Evolutionary conservation across 92 coral and sea anemone genomes (phyloP).

Genomic region (Palythoa caribaeorum): DNA sequence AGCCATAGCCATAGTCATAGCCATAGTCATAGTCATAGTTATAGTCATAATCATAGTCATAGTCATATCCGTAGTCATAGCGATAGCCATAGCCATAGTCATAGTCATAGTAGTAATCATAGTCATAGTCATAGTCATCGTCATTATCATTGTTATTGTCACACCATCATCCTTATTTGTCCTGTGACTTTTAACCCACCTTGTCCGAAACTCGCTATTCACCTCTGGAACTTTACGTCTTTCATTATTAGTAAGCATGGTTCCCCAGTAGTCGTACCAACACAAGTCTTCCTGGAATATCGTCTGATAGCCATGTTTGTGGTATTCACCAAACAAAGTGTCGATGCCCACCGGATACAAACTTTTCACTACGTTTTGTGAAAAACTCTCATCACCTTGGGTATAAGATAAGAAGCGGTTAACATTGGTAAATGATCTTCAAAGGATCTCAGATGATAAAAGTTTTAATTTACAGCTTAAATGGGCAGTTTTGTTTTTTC

Average conservation of each 20-base stretch:
- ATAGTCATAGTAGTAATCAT: too few species aligned
- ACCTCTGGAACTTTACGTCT: background rate
- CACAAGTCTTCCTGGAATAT: too few species aligned
- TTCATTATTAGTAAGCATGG: conserved; percentile 56
- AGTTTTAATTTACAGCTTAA: too few species aligned
- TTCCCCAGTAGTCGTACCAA: conserved; percentile 37
- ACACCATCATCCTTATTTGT: background rate
- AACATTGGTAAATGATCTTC: too few species aligned
- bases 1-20: background rate
- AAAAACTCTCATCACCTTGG: conserved; percentile 18
- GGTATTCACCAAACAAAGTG: conserved; percentile 35
- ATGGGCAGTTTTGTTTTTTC: too few species aligned
- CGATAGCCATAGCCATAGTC: background rate
- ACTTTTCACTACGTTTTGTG: background rate
- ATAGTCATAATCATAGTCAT: too few species aligned
- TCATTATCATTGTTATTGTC: background rate
- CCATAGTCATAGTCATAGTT: too few species aligned
- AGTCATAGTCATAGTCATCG: too few species aligned
- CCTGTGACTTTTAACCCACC: too few species aligned
- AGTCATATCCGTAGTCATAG: too few species aligned
- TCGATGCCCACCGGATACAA: conserved; percentile 46
- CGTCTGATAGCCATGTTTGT: conserved; percentile 46
- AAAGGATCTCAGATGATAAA: too few species aligned
- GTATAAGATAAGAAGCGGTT: background rate
- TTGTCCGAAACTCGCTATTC: too few species aligned